phyloP scores from a whole-genome alignment of 2,888 invertebrate genomes.

The Rhodophaea formosa region DNA sequence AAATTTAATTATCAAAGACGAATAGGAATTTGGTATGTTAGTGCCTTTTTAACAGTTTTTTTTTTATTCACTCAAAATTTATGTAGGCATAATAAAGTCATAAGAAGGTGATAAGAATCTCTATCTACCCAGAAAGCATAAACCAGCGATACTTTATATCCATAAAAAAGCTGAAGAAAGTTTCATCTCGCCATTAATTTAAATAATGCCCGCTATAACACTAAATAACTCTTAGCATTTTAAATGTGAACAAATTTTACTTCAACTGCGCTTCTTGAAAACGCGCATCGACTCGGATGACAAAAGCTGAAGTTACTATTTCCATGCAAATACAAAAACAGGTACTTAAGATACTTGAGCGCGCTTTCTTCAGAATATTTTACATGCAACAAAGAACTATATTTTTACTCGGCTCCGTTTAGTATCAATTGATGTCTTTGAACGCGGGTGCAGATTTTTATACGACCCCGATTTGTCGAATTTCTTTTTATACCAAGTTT shows the following conservation, averaged over 20 bases:
- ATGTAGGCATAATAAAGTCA: too few species aligned
- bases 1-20: too few species aligned
- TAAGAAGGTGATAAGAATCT: too few species aligned
- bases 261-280: background rate
- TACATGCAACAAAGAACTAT: conserved; percentile 8
- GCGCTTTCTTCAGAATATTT: background rate
- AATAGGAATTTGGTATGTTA: too few species aligned
- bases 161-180: background rate
- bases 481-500: background rate
- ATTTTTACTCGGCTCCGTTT: background rate
- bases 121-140: too few species aligned
- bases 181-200: background rate
- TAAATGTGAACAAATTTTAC: conserved; percentile 4
- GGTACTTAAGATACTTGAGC: background rate
- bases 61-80: too few species aligned
- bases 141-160: too few species aligned
- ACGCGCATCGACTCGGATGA: too few species aligned
- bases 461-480: background rate
- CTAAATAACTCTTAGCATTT: conserved; percentile 4
- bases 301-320: background rate
- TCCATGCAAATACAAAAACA: conserved; percentile 11
- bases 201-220: background rate
- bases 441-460: background rate
- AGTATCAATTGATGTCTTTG: background rate
- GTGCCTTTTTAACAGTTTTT: too few species aligned